Evolutionary conservation across 2,797 vertebrate genomes (phyloP).

Genomic region (Gallinago solitaria): DNA sequence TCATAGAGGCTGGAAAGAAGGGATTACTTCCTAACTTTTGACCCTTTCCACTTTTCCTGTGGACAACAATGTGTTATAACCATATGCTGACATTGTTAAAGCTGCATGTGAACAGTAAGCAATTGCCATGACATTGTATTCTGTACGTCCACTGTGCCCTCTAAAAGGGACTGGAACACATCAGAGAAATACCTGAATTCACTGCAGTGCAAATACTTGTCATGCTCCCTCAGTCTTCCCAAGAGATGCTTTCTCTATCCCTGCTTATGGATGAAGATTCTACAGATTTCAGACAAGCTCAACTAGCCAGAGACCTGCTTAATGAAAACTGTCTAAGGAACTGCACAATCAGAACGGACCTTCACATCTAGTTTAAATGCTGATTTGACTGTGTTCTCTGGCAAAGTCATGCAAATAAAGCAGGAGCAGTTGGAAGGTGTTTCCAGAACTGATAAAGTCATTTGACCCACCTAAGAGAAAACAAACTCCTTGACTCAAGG

Average conservation of each 20-base stretch:
- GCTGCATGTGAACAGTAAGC: neutral
- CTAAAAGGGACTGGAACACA: neutral
- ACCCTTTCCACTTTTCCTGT: neutral
- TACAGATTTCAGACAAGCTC: neutral
- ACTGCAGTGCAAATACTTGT: neutral
- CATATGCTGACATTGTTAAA: neutral
- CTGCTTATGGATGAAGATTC: neutral
- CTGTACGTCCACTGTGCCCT: neutral
- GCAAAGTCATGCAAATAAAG: constrained; percentile 2
- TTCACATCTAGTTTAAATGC: neutral
- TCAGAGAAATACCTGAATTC: neutral
- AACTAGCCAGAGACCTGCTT: neutral
- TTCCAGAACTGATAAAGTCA: neutral
- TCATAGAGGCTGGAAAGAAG: neutral
- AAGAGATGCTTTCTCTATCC: neutral
- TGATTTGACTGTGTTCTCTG: neutral
- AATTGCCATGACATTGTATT: neutral
- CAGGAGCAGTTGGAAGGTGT: neutral
- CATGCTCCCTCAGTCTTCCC: neutral
- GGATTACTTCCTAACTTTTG: neutral
- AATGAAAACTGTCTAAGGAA: neutral
- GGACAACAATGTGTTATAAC: neutral
- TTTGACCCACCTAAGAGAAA: neutral
- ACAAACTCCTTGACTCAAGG: neutral
- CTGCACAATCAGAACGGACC: neutral